Evolutionary conservation across 2,797 vertebrate species (phyloP).

Genomic region (Bufotes viridis): DNA sequence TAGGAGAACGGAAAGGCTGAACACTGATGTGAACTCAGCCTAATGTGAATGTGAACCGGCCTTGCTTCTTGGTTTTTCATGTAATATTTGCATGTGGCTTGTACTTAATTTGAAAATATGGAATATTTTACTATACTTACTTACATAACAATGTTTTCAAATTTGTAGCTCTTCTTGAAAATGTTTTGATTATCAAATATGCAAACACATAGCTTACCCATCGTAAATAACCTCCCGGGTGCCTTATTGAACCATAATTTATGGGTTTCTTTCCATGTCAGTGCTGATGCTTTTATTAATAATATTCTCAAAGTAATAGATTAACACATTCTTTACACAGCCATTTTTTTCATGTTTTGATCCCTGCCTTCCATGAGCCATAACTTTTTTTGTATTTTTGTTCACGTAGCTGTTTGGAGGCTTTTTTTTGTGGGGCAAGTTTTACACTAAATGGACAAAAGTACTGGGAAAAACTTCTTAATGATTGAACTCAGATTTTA

Average conservation of each 20-base stretch:
- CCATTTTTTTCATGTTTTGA: not conserved
- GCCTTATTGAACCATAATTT: slow-evolving; percentile 8
- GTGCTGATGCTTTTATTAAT: not conserved
- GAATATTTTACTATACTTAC: not conserved
- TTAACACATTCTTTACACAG: not conserved
- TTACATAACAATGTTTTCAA: slow-evolving; percentile 6
- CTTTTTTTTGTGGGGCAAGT: no score
- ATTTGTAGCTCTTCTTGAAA: not conserved
- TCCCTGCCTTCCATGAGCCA: no score
- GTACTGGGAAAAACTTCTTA: no score
- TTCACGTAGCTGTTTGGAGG: no score
- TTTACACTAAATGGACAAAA: no score
- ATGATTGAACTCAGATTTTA: no score
- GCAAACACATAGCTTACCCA: not conserved
- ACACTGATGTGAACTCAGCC: no score
- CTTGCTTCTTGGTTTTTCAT: not conserved
- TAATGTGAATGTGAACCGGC: not conserved
- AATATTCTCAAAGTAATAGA: not conserved
- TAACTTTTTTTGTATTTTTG: no score
- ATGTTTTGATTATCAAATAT: not conserved
- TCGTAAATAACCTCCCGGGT: not conserved
- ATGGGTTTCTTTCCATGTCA: not conserved
- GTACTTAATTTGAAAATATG: not conserved
- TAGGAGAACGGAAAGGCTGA: no score
- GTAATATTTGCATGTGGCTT: not conserved